A percentile compares a stretch with the other conserved stretches of the same genome.
phyloP scores from a whole-genome alignment of 2,797 vertebrate species.

The Rhinatrema bivittatum region DNA sequence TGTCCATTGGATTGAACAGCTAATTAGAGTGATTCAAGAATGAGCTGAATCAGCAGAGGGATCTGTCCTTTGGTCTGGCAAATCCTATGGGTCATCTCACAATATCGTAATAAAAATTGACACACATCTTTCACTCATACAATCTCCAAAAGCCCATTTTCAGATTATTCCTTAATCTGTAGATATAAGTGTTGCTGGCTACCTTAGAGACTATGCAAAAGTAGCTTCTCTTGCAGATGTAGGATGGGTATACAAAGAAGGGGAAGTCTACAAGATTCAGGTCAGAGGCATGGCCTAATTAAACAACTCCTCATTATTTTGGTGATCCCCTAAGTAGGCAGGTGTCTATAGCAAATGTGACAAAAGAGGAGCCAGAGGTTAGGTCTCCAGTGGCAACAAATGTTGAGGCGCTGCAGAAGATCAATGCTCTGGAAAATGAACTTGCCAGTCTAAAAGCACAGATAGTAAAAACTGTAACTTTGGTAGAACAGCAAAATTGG shows the following conservation, averaged over 20 bases:
- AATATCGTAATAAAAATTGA: slow-evolving; percentile 95
- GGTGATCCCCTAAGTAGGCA: slow-evolving; percentile 36
- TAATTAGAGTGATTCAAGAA: no score
- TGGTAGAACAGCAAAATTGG: slow-evolving; percentile 72
- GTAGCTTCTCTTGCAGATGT: no score
- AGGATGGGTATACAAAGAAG: no score
- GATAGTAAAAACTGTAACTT: slow-evolving; percentile 87
- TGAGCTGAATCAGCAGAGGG: no score
- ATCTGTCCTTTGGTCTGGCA: slow-evolving; percentile 81
- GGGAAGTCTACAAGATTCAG: no score
- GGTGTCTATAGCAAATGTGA: slow-evolving; percentile 50
- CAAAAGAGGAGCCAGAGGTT: slow-evolving; percentile 36
- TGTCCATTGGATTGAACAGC: no score
- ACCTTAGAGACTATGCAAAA: no score
- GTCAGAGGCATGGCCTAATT: slow-evolving; percentile 36
- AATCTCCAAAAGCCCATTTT: slow-evolving; percentile 86
- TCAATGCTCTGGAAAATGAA: slow-evolving; percentile 82
- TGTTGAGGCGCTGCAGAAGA: slow-evolving; percentile 88
- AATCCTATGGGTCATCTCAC: slow-evolving; percentile 86
- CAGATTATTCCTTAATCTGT: no score
- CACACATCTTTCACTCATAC: slow-evolving; percentile 80
- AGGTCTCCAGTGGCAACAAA: slow-evolving; percentile 45
- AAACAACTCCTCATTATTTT: slow-evolving; percentile 1
- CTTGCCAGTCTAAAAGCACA: slow-evolving; percentile 83
- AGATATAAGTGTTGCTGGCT: no score